These are phyloP conservation scores for Acromyrmex heyeri DNA, from an alignment of 1,140 invertebrate genomes.

Conservation along the genomic window DNA sequence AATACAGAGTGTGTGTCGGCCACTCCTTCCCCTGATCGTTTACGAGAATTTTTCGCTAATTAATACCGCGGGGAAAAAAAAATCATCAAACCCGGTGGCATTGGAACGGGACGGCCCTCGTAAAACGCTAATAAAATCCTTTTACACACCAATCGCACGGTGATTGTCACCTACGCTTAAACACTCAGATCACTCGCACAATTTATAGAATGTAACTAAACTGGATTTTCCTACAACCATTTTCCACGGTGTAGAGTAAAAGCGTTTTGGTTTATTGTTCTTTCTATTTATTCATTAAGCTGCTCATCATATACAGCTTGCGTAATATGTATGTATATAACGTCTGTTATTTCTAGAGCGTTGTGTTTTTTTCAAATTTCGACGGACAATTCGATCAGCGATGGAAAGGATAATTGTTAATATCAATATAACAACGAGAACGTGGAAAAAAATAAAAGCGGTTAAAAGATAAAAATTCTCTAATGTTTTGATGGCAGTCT, in stretches of 20 bases:
- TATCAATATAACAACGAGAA: slow-evolving; percentile 18
- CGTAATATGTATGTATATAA: slow-evolving; percentile 18
- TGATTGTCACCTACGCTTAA: slow-evolving; percentile 17
- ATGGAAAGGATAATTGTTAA: slow-evolving; percentile 14
- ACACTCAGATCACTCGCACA: slow-evolving; percentile 33
- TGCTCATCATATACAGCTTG: slow-evolving; percentile 7
- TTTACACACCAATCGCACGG: slow-evolving; percentile 16
- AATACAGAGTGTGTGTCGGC: slow-evolving; percentile 27
- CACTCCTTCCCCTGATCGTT: background rate
- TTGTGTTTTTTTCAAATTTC: slow-evolving; percentile 36
- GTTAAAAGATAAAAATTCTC: background rate
- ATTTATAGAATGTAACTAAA: slow-evolving; percentile 31
- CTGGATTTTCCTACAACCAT: slow-evolving; percentile 30
- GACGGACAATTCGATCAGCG: slow-evolving; percentile 30
- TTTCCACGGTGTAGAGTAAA: background rate
- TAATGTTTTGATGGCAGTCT: slow-evolving; percentile 1
- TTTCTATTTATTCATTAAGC: slow-evolving; percentile 42
- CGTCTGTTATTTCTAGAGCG: slow-evolving; percentile 10
- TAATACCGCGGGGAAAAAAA: slow-evolving; percentile 60
- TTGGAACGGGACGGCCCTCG: background rate
- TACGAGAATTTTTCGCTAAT: slow-evolving; percentile 61
- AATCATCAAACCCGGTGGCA: slow-evolving; percentile 32
- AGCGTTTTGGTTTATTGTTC: slow-evolving; percentile 15
- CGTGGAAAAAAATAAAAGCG: slow-evolving; percentile 13
- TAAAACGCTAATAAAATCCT: slow-evolving; percentile 59